Percentiles rank a stretch among this genome's conserved stretches.
Evolutionary conservation across 64 coral and sea anemone genomes (phyloP).

Genomic region (Pocillopora damicornis): DNA sequence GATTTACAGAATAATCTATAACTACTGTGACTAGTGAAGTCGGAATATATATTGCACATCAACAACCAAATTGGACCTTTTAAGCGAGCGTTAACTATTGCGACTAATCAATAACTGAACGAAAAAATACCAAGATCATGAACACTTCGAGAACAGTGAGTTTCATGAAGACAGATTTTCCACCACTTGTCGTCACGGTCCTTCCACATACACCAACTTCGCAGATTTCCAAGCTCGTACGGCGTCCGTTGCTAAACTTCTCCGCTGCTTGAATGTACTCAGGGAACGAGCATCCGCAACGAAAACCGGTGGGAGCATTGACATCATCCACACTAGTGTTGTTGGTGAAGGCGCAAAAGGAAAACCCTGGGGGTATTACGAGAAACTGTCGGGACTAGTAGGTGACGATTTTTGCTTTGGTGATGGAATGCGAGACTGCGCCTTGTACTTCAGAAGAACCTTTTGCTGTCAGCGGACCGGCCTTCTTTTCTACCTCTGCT

Average conservation of each 20-base stretch:
- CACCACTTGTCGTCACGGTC: not conserved
- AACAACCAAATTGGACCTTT: too few species aligned
- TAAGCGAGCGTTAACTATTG: not conserved
- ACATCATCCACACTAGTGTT: constrained; percentile 14
- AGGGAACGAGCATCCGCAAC: constrained; percentile 33
- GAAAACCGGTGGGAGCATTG: constrained; percentile 7
- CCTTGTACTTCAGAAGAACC: constrained; percentile 28
- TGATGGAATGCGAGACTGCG: constrained; percentile 27
- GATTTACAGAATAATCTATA: too few species aligned
- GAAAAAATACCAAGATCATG: not conserved
- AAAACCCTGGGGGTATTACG: constrained; percentile 40
- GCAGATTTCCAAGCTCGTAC: constrained; percentile 29
- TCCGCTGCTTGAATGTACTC: constrained; percentile 8
- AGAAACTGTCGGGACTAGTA: constrained; percentile 16
- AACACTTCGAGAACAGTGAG: not conserved
- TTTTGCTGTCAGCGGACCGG: constrained; percentile 16
- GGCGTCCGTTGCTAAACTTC: constrained; percentile 2
- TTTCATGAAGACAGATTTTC: not conserved
- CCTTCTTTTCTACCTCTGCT: constrained; percentile 23
- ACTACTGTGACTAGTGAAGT: too few species aligned
- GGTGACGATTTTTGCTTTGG: not conserved
- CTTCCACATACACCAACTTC: constrained; percentile 41
- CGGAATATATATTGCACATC: too few species aligned
- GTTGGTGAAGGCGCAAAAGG: constrained; percentile 42
- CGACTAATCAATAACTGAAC: not conserved